Percentiles rank a stretch among this genome's conserved stretches.
phyloP scores from a whole-genome alignment of 2,888 invertebrate species.

The Selenia dentaria region DNA sequence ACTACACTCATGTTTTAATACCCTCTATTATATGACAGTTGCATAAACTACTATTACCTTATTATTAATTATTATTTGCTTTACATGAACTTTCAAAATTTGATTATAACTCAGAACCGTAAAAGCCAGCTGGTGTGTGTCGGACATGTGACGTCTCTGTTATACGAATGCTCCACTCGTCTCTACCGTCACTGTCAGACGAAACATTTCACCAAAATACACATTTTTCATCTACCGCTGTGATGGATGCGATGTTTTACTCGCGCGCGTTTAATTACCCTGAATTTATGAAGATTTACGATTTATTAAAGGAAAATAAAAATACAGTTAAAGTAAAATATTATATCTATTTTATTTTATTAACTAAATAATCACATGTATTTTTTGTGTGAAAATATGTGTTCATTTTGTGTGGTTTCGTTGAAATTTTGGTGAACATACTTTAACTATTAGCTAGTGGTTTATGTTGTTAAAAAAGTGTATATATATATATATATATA shows the following conservation, averaged over 20 bases:
- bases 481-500: too few relatives aligned
- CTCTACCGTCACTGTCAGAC: background rate
- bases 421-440: too few relatives aligned
- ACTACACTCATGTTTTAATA: too few relatives aligned
- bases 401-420: too few relatives aligned
- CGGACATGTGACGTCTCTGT: background rate
- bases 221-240: slow-evolving; percentile 22
- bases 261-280: slow-evolving; percentile 16
- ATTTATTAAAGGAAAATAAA: slow-evolving; percentile 13
- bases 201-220: slow-evolving; percentile 3
- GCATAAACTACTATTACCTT: too few relatives aligned
- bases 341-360: slow-evolving; percentile 8
- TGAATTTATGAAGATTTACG: slow-evolving; percentile 19
- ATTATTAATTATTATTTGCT: too few relatives aligned
- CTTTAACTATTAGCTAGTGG: too few relatives aligned
- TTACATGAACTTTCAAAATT: too few relatives aligned
- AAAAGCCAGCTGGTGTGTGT: too few relatives aligned
- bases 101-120: too few relatives aligned
- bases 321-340: slow-evolving; percentile 12
- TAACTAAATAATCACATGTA: background rate
- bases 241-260: slow-evolving; percentile 14
- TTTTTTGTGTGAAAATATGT: background rate
- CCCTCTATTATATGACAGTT: too few relatives aligned
- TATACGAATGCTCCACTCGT: background rate
- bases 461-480: too few relatives aligned